phyloP scores from a whole-genome alignment of 2,113 vertebrate genomes.

The Xenopus laevis region DNA sequence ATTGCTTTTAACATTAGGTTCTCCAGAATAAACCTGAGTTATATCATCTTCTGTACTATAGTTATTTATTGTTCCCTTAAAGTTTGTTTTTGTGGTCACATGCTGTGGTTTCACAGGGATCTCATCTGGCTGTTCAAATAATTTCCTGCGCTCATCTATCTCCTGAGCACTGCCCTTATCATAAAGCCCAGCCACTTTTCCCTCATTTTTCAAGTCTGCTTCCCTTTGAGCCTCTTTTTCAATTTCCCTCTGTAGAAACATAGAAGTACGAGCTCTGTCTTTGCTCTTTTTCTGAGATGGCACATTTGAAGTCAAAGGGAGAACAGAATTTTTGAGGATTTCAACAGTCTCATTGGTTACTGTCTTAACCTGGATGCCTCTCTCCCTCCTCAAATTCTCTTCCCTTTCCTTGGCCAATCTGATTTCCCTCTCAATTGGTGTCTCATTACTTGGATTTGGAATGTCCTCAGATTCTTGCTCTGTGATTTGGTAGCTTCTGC shows the following conservation, averaged over 20 bases:
- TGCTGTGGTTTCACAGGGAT: slow-evolving; percentile 7
- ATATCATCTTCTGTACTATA: background rate
- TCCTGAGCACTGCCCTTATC: slow-evolving; percentile 53
- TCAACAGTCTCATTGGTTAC: slow-evolving; percentile 70
- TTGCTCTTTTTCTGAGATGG: slow-evolving; percentile 53
- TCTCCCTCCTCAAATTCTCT: slow-evolving; percentile 72
- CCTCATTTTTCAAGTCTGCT: slow-evolving; percentile 59
- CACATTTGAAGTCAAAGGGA: slow-evolving; percentile 40
- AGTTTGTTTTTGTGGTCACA: background rate
- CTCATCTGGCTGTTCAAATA: slow-evolving; percentile 57
- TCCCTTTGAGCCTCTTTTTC: slow-evolving; percentile 62
- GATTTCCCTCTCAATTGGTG: slow-evolving; percentile 88
- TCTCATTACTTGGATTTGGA: slow-evolving; percentile 61
- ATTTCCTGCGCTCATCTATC: slow-evolving; percentile 50
- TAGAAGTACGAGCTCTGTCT: slow-evolving; percentile 63
- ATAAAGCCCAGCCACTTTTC: slow-evolving; percentile 51
- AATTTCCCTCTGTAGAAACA: slow-evolving; percentile 68
- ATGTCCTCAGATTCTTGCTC: background rate
- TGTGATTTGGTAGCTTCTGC: background rate
- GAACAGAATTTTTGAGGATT: slow-evolving; percentile 67
- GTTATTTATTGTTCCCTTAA: background rate
- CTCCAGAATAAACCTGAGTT: background rate
- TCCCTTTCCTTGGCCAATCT: slow-evolving; percentile 78
- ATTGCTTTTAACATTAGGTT: slow-evolving; percentile 1
- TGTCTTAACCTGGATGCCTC: slow-evolving; percentile 64